Conservation (phyloP, 2,797 vertebrate genomes). For the Odontamblyopus rebecca region DNA sequence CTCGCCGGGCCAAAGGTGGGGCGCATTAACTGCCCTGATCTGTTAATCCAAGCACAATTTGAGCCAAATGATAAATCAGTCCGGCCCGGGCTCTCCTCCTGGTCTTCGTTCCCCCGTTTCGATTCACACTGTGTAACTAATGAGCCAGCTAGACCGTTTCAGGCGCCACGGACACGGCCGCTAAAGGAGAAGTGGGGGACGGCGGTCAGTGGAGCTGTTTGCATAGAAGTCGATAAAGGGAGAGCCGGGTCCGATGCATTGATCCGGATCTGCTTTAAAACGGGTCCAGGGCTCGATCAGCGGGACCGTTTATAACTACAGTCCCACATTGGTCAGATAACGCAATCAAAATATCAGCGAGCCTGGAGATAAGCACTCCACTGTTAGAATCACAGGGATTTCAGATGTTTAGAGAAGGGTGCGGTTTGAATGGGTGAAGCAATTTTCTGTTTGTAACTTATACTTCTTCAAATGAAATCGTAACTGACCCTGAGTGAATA, state of each 20-base stretch:
- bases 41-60: conserved; percentile 26
- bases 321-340: neutral
- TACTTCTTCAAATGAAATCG: too few relatives aligned
- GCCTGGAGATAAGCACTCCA: neutral
- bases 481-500: too few relatives aligned
- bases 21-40: conserved; percentile 7
- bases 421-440: neutral
- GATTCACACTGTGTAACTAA: conserved; percentile 41
- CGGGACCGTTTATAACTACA: neutral
- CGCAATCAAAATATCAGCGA: neutral
- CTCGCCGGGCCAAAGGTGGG: neutral
- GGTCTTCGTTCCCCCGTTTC: conserved; percentile 7
- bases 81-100: conserved; percentile 11
- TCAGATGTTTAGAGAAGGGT: neutral
- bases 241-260: neutral
- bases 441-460: neutral
- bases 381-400: neutral
- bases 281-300: neutral
- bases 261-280: conserved; percentile 5
- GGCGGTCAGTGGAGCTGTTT: conserved; percentile 9
- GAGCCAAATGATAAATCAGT: conserved; percentile 24
- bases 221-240: neutral
- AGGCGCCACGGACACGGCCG: neutral
- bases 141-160: conserved; percentile 29
- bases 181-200: neutral